These are phyloP conservation scores for Muscicapa striata DNA, from an alignment of 2,797 vertebrate genomes.

Conservation along the genomic window DNA sequence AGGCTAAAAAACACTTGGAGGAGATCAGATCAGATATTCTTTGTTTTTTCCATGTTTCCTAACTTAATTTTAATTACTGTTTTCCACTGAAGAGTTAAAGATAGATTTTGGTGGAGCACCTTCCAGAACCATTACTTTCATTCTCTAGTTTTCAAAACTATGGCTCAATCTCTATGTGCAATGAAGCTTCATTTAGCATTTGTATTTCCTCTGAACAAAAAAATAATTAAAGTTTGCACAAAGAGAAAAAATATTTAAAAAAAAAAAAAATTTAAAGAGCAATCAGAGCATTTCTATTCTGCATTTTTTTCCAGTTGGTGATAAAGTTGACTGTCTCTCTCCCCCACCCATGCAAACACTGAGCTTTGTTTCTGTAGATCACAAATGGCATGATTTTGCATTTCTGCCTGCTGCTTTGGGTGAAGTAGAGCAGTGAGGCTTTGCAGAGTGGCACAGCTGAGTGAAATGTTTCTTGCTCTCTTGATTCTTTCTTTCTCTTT, in stretches of 20 bases:
- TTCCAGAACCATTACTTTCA: neutral
- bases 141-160: neutral
- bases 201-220: neutral
- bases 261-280: neutral
- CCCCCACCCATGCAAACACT: conserved; percentile 26
- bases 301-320: conserved; percentile 18
- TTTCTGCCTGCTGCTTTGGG: conserved; percentile 31
- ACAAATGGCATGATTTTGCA: conserved; percentile 56
- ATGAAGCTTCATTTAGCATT: conserved; percentile 4
- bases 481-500: conserved; percentile 65
- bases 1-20: neutral
- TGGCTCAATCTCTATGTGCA: neutral
- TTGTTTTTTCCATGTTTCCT: neutral
- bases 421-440: conserved; percentile 13
- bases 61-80: neutral
- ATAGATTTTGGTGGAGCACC: neutral
- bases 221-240: neutral
- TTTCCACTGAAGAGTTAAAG: neutral
- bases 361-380: conserved; percentile 19
- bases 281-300: neutral
- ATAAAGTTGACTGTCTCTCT: conserved; percentile 34
- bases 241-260: neutral
- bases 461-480: conserved; percentile 11
- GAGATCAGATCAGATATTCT: neutral
- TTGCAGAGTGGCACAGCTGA: conserved; percentile 15